Base-by-base conservation (phyloP, 2,797 vertebrate genomes). In the Sitta carolinensis region DNA sequence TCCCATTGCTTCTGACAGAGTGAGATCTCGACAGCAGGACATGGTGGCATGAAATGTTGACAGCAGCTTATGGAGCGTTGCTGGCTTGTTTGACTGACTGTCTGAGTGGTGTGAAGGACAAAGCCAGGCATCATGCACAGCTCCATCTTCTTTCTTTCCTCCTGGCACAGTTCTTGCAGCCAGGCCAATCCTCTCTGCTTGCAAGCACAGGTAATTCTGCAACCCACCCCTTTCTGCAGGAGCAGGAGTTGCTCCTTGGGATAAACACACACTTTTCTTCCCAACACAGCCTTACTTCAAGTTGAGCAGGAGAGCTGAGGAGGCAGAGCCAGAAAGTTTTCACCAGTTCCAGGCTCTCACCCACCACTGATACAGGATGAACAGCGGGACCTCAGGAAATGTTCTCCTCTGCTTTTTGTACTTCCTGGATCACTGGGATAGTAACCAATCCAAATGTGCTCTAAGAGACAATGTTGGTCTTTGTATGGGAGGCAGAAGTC, bases 1-100 rank as follows among this genome's bases (percentile, higher is more conserved):
- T 40, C 55, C 66, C 12, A 1, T 18, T 78, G 72, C 40, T 38
- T 74, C 84, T 5, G 5, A 47, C 1, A 1, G 50, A 15, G 11
- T 0, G 5, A 89, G 54, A 87, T 64, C 81, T 43, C 1, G 0
- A 16, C 50, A 84, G 67, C 0, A 0, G 45, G 81, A 85, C 9
- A 2, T 3, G 50, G 47, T 16, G 1, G 57, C 16, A 22, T 30
- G 84, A 62, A 79, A 70, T 3, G 21, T 50, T 75, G 68, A 64
- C 23, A 42, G 19, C 54, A 63, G 59, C 42, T 75, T 58, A 30
- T 7, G 27, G 52, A 66, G 19, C 18, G 4, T 48, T 93, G 55
- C 63, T 84, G 74, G 23, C 52, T 82, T 69, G 11, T 84, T 79
- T 73, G 76, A 66, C 38, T 52, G 52, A 32, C 40, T 75, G 47